Percentiles rank a stretch among this genome's conserved stretches.
phyloP scores from a whole-genome alignment of 2,797 vertebrate genomes.

The Anguilla anguilla region DNA sequence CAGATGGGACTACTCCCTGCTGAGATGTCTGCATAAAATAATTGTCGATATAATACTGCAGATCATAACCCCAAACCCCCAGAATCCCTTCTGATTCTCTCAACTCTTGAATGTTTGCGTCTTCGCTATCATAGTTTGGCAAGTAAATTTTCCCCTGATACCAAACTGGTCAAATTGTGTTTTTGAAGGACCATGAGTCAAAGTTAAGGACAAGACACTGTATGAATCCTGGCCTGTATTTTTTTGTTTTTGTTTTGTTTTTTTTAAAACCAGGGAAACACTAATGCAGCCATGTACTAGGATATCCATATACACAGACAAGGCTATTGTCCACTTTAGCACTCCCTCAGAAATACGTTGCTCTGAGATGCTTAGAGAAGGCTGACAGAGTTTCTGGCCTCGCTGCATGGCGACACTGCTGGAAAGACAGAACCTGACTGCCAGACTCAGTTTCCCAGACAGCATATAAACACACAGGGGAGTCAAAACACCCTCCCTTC shows the following conservation, averaged over 20 bases:
- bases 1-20: neutral
- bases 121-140: neutral
- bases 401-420: slow-evolving; percentile 50
- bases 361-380: slow-evolving; percentile 42
- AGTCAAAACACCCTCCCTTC: slow-evolving; percentile 64
- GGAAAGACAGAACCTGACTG: slow-evolving; percentile 49
- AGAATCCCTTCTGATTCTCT: neutral
- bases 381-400: slow-evolving; percentile 49
- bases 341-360: slow-evolving; percentile 57
- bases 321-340: slow-evolving; percentile 37
- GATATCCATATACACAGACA: slow-evolving; percentile 21
- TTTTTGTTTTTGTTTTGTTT: too few species aligned
- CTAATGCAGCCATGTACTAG: too few species aligned
- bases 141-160: neutral
- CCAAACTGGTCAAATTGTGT: neutral
- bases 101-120: neutral
- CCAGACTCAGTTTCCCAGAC: slow-evolving; percentile 49
- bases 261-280: too few species aligned
- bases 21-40: neutral
- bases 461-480: slow-evolving; percentile 54
- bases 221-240: neutral
- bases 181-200: neutral
- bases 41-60: neutral
- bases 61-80: neutral
- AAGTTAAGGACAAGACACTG: neutral